These are phyloP conservation scores for Mustela lutreola DNA, from an alignment of 2,113 vertebrate genomes.

Conservation along the genomic window DNA sequence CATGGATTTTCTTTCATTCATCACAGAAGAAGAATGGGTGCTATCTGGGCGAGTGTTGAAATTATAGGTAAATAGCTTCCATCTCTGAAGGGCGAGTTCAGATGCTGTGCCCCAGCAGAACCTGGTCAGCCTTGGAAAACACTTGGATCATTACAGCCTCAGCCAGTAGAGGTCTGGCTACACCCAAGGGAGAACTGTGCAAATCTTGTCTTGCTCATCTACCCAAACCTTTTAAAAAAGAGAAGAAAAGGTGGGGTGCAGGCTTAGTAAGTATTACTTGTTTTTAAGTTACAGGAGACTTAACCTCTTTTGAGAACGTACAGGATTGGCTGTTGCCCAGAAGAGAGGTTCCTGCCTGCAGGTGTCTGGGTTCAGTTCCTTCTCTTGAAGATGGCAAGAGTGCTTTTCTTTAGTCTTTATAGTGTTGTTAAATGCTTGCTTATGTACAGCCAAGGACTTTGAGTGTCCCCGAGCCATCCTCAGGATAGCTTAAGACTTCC, in stretches of 20 bases:
- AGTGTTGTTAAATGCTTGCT: neutral
- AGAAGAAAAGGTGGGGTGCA: neutral
- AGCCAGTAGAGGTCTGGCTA: neutral
- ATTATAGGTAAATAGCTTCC: neutral
- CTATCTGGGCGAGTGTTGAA: neutral
- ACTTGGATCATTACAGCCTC: neutral
- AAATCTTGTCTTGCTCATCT: neutral
- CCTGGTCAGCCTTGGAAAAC: neutral
- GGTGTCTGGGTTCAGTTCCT: neutral
- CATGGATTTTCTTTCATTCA: conserved; percentile 47
- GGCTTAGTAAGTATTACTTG: neutral
- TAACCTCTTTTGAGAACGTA: neutral
- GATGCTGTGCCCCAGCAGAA: neutral
- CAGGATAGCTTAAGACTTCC: neutral
- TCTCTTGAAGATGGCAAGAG: neutral
- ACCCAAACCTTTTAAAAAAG: neutral
- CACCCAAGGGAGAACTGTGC: neutral
- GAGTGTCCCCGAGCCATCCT: neutral
- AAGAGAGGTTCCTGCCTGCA: neutral
- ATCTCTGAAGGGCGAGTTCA: neutral
- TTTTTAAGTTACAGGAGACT: neutral
- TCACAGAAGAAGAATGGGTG: neutral
- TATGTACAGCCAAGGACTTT: neutral
- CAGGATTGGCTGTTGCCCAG: neutral
- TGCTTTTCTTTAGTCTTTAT: neutral